Evolutionary conservation across 2,113 vertebrate genomes (phyloP).

Genomic region (Tragelaphus scriptus): DNA sequence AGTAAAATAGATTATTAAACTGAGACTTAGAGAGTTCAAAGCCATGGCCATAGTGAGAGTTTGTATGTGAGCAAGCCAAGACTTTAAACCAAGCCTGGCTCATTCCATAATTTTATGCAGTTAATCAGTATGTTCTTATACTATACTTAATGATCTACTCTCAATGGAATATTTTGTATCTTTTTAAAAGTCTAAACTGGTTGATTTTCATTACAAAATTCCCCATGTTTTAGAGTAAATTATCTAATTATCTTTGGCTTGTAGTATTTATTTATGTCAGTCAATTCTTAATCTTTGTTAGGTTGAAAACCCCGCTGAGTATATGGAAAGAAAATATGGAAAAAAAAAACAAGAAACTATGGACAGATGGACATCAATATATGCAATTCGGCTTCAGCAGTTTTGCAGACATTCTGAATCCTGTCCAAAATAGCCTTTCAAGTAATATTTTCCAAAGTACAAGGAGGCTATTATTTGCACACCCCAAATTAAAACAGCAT

Average conservation of each 20-base stretch:
- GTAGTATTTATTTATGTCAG: not conserved
- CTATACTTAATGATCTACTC: not conserved
- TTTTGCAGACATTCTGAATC: not conserved
- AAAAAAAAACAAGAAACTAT: not conserved
- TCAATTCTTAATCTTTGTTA: not conserved
- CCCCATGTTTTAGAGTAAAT: not conserved
- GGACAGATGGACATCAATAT: not conserved
- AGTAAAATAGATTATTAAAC: not conserved
- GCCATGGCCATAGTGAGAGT: not conserved
- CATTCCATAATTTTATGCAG: not conserved
- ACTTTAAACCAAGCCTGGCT: not conserved
- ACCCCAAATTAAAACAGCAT: not conserved
- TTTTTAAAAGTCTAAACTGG: not conserved
- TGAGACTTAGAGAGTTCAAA: not conserved
- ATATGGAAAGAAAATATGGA: not conserved
- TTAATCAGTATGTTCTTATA: not conserved
- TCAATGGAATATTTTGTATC: not conserved
- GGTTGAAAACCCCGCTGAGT: not conserved
- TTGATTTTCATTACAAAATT: not conserved
- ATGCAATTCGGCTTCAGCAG: not conserved
- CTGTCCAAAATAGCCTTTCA: not conserved
- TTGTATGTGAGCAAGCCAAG: not conserved
- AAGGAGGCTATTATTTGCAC: not conserved
- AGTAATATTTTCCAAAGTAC: not conserved
- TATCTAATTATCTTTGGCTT: not conserved